Evolutionary conservation across 2,797 vertebrate species (phyloP).

Genomic region (Sebastes vulpes): DNA sequence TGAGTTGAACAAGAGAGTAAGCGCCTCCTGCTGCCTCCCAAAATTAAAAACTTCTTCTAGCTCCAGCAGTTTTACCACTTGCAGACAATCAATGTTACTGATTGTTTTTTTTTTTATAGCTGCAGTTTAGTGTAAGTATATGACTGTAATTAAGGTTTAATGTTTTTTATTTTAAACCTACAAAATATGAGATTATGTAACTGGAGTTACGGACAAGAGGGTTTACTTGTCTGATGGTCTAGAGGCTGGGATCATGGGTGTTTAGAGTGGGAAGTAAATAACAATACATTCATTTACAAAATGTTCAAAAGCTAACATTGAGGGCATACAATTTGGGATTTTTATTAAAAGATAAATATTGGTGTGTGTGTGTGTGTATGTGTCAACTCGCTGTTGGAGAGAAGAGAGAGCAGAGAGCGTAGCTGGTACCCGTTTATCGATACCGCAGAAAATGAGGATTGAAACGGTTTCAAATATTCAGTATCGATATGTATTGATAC

Average conservation of each 20-base stretch:
- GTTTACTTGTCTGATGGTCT: too few relatives aligned
- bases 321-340: too few relatives aligned
- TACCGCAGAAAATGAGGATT: too few relatives aligned
- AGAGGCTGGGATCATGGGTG: too few relatives aligned
- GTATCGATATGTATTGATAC: too few relatives aligned
- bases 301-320: not conserved
- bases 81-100: not conserved
- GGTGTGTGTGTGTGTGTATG: too few relatives aligned
- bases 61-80: not conserved
- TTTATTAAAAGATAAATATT: too few relatives aligned
- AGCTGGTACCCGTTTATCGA: too few relatives aligned
- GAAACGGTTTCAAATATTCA: too few relatives aligned
- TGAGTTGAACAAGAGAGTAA: not conserved
- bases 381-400: too few relatives aligned
- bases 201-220: not conserved
- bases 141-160: not conserved
- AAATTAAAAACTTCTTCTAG: not conserved
- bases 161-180: too few relatives aligned
- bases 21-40: not conserved
- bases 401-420: too few relatives aligned
- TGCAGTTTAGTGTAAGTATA: not conserved
- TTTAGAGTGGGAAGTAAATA: not conserved
- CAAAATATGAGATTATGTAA: not conserved
- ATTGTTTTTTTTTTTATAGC: not conserved
- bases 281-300: not conserved